A percentile compares a stretch with the other conserved stretches of the same genome.
phyloP scores from a whole-genome alignment of 2,113 vertebrate genomes.

The Mixornis gularis region DNA sequence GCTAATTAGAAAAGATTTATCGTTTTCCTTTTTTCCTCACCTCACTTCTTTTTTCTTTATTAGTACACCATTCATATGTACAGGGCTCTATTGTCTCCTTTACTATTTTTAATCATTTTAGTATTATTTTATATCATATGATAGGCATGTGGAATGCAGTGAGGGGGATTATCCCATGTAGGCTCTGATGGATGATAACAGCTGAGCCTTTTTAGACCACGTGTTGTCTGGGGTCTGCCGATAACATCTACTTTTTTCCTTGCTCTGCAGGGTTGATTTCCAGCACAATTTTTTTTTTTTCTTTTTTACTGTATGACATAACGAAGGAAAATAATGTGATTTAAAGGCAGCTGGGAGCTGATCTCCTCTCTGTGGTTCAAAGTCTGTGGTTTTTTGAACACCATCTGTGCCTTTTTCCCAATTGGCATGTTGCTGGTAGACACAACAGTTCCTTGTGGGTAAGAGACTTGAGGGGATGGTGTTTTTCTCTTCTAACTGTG shows the following conservation, averaged over 20 bases:
- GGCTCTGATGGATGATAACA: neutral
- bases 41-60: neutral
- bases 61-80: neutral
- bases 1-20: neutral
- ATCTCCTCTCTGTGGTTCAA: neutral
- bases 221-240: neutral
- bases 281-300: neutral
- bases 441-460: neutral
- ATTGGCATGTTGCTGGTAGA: accelerated
- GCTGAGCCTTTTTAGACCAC: neutral
- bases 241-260: neutral
- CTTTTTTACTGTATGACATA: neutral
- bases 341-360: neutral
- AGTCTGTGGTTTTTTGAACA: neutral
- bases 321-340: neutral
- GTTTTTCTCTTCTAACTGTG: neutral
- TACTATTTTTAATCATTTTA: neutral
- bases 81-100: neutral
- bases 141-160: neutral
- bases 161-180: neutral
- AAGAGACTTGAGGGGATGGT: neutral
- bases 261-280: neutral
- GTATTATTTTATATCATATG: neutral
- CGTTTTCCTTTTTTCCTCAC: neutral
- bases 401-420: neutral